Evolutionary conservation across 2,797 vertebrate genomes (phyloP), one percentile per base, ranked within the genome.

Genomic region (Dendrocincla fuliginosa): DNA sequence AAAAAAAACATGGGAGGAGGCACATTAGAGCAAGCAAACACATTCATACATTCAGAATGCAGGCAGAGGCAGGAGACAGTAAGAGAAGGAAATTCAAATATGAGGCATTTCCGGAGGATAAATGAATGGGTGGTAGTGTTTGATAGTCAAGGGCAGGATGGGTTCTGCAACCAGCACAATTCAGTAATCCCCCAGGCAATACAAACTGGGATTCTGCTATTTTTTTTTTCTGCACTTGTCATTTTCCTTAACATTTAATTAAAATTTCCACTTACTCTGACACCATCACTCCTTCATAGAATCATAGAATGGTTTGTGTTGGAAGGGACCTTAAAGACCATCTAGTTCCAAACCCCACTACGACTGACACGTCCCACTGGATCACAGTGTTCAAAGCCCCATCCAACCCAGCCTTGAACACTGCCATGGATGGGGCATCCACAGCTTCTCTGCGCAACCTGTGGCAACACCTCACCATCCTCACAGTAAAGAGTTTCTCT

Each of bases 51-150:
- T 84, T 86, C 44, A 89, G 70, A 95, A 82, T 63, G 74, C 74
- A 89, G 49, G 57, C 13, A 0, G 77, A 91, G 55, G 47, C 80
- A 94, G 87, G 76, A 95, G 90, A 95, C 93, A 96, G 93, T 95
- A 91, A 90, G 78, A 94, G 78, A 92, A 87, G 70, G 90, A 96
- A 95, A 93, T 95, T 90, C 86, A 87, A 87, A 93, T 89, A 84
- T 52, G 83, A 96, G 71, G 88, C 79, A 95, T 95, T 97, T 96
- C 95, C 91, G 94, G 90, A 84, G 55, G 78, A 96, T 92, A 94
- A 96, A 96, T 92, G 76, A 96, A 76, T 74, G 69, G 68, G 78
- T 86, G 93, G 78, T 64, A 96, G 71, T 7, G 16, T 91, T 90
- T 95, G 79, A 90, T 53, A 95, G 88, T 80, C 76, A 74, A 91